Percentiles rank a stretch among this genome's conserved stretches.
These are phyloP conservation scores for Octopus sinensis DNA, from an alignment of 1,140 invertebrate genomes.

Conservation along the genomic window DNA sequence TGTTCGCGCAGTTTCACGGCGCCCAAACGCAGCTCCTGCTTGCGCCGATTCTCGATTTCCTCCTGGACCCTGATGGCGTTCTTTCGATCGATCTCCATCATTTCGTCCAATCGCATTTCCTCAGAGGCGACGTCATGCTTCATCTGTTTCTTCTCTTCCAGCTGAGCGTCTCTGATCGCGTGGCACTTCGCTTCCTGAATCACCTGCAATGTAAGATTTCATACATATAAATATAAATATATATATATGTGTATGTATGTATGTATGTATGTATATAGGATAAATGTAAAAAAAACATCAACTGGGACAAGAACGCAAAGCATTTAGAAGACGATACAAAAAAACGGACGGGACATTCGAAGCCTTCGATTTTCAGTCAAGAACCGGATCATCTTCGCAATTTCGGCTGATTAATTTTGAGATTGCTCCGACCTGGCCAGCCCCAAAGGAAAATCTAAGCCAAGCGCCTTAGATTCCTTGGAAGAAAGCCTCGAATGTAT, in stretches of 20 bases:
- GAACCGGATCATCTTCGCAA: too few relatives aligned
- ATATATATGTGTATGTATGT: not conserved
- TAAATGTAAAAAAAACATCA: too few relatives aligned
- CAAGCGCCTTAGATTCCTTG: too few relatives aligned
- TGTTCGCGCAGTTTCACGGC: slow-evolving; percentile 55
- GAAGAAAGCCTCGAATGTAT: too few relatives aligned
- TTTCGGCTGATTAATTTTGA: too few relatives aligned
- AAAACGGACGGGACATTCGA: too few relatives aligned
- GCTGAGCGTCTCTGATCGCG: slow-evolving; percentile 58
- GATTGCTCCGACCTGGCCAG: too few relatives aligned
- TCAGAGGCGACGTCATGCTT: slow-evolving; percentile 52
- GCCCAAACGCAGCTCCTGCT: slow-evolving; percentile 51
- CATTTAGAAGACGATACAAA: too few relatives aligned
- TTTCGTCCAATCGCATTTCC: slow-evolving; percentile 54
- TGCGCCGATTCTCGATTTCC: slow-evolving; percentile 53
- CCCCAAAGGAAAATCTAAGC: too few relatives aligned
- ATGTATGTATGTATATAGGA: not conserved
- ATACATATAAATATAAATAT: not conserved
- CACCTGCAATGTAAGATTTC: slow-evolving; percentile 35
- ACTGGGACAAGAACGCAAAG: too few relatives aligned
- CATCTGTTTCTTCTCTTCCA: slow-evolving; percentile 55
- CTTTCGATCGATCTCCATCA: slow-evolving; percentile 58
- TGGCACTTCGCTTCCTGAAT: slow-evolving; percentile 59
- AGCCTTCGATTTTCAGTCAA: too few relatives aligned
- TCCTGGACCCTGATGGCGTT: slow-evolving; percentile 56